Evolutionary conservation across 2,113 vertebrate genomes (phyloP).

Genomic region (Oplegnathus fasciatus): DNA sequence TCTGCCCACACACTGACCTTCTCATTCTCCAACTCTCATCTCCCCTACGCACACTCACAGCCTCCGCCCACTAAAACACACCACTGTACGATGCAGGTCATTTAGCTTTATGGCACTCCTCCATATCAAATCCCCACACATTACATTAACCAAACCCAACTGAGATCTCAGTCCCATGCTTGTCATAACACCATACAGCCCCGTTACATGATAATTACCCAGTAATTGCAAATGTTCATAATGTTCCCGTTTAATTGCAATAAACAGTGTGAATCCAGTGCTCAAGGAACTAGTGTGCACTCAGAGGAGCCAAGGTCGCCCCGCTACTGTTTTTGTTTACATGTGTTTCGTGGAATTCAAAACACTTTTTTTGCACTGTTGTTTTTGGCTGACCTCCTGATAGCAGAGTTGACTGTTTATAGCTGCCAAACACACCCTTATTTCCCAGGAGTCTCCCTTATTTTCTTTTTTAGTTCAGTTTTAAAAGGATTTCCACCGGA

Average conservation of each 20-base stretch:
- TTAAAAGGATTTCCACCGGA: slow-evolving; percentile 54
- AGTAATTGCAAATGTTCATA: slow-evolving; percentile 59
- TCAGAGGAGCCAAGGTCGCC: slow-evolving; percentile 31
- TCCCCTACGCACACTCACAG: slow-evolving; percentile 25
- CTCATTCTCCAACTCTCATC: slow-evolving; percentile 49
- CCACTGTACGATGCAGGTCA: slow-evolving; percentile 63
- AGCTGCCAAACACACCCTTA: slow-evolving; percentile 31
- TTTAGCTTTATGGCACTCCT: slow-evolving; percentile 75
- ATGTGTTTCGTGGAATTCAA: slow-evolving; percentile 38
- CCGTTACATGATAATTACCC: slow-evolving; percentile 69
- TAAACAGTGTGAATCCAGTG: slow-evolving; percentile 49
- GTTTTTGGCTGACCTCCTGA: slow-evolving; percentile 43
- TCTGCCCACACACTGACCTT: slow-evolving; percentile 69
- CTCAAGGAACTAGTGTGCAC: slow-evolving; percentile 31
- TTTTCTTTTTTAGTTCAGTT: slow-evolving; percentile 32
- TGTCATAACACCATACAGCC: slow-evolving; percentile 53
- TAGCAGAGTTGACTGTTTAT: slow-evolving; percentile 40
- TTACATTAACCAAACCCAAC: slow-evolving; percentile 62
- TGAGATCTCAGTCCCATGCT: slow-evolving; percentile 48
- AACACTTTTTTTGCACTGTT: slow-evolving; percentile 6
- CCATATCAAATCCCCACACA: slow-evolving; percentile 68
- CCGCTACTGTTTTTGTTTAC: slow-evolving; percentile 60
- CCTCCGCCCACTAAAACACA: slow-evolving; percentile 57
- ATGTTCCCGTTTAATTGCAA: slow-evolving; percentile 66
- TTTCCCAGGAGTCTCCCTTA: slow-evolving; percentile 42